Base-by-base conservation (phyloP, 2,797 vertebrate species). In the Pangasius djambal region DNA sequence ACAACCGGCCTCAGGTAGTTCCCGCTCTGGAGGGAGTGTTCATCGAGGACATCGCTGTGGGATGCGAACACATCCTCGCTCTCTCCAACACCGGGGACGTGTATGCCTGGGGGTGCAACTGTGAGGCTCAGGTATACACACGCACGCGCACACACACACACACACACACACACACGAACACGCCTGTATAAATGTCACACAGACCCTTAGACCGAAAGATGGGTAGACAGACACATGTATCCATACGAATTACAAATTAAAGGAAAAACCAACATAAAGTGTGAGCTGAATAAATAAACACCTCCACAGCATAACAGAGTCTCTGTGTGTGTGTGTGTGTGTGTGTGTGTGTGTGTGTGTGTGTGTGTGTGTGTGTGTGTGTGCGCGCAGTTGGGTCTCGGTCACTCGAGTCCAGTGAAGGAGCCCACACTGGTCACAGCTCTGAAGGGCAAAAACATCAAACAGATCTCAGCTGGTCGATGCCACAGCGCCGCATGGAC, bases 401-500 rank as follows among this genome's bases (percentile, higher is more conserved):
- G 95, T 84, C 96, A 97, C 93, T 89, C 94, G 9, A 97, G 94
- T 91, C 94, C 92, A 4, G 95, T 97, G 87, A 97, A 96, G 91
- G 97, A 97, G 91, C 96, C 97, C 63, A 94, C 92, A 0, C 92
- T 97, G 61, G 87, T 97, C 70, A 94, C 95, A 0, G 88, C 91
- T 67, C 95, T 97, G 12, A 95, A 96, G 87, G 96, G 95, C 59
- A 97, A 96, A 91, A 96, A 94, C 89, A 96, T 97, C 79, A 92
- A 92, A 74, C 97, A 97, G 94, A 96, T 97, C 88, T 97, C 97
- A 1, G 96, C 95, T 40, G 97, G 97, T n/a, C 96, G 97, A 83
- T 97, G 96, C 90, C 96, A 97, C 93, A 97, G 95, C 55, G 93
- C 96, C 15, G 97, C 96, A 0, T 97, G 97, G 96, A 97, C 97